phyloP scores from a whole-genome alignment of 2,888 invertebrate genomes.

The Anthophora plumipes region DNA sequence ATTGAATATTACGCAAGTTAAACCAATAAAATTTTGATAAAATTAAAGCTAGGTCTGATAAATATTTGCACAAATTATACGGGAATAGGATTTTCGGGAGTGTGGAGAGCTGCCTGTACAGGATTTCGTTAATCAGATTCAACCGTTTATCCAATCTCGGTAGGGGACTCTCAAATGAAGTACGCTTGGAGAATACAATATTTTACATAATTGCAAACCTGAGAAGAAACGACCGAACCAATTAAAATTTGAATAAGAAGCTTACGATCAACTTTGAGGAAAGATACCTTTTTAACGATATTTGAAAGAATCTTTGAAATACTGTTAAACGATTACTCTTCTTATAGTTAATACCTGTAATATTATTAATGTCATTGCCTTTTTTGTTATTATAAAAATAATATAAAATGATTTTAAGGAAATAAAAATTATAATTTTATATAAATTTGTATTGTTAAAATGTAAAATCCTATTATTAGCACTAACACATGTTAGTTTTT shows the following conservation, averaged over 20 bases:
- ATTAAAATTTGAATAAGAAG: slow-evolving; percentile 61
- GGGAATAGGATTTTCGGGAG: slow-evolving; percentile 23
- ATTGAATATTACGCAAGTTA: no score
- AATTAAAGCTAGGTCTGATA: slow-evolving; percentile 8
- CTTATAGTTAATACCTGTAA: no score
- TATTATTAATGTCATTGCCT: no score
- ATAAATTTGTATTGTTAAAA: no score
- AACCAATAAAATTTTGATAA: no score
- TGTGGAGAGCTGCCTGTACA: slow-evolving; percentile 7
- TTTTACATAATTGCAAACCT: slow-evolving; percentile 46
- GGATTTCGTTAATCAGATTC: slow-evolving; percentile 73
- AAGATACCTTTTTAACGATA: neutral
- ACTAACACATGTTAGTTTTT: no score
- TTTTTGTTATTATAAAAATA: no score
- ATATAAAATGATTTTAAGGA: no score
- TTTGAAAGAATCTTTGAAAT: slow-evolving; percentile 3
- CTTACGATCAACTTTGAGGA: slow-evolving; percentile 27
- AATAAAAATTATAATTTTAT: no score
- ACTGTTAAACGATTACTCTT: no score
- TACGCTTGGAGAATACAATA: slow-evolving; percentile 42
- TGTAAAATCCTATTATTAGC: no score
- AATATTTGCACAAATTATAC: slow-evolving; percentile 49
- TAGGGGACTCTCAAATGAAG: slow-evolving; percentile 37
- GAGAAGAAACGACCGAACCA: slow-evolving; percentile 33
- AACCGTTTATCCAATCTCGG: slow-evolving; percentile 66